A percentile compares a stretch with the other conserved stretches of the same genome.
phyloP scores from a whole-genome alignment of 2,888 invertebrate genomes.

The Exocentrus adspersus region DNA sequence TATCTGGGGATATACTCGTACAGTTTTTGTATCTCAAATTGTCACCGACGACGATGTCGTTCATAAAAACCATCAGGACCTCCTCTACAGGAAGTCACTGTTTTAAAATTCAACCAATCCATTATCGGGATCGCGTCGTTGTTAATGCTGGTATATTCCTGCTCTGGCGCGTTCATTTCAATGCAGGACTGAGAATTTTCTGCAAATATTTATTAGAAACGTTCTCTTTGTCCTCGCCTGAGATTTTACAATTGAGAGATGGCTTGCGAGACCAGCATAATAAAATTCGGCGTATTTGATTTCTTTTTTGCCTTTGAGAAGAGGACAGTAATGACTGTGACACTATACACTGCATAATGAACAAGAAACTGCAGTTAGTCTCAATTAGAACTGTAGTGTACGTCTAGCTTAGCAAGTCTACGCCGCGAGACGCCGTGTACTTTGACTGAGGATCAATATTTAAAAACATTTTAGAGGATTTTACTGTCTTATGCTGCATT shows the following conservation, averaged over 20 bases:
- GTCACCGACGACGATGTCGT: neutral
- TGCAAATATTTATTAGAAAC: conserved; percentile 53
- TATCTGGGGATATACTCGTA: no score
- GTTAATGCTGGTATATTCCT: conserved; percentile 43
- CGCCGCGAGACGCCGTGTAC: neutral
- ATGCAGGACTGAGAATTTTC: conserved; percentile 44
- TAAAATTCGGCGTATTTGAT: conserved; percentile 40
- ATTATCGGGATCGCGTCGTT: conserved; percentile 40
- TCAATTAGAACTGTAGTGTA: neutral
- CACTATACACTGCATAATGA: neutral
- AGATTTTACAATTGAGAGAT: conserved; percentile 51
- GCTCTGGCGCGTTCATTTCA: conserved; percentile 40
- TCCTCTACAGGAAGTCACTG: conserved; percentile 12
- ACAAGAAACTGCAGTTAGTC: conserved; percentile 14
- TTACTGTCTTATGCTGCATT: neutral
- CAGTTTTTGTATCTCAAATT: conserved; percentile 13
- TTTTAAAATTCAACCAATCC: conserved; percentile 48
- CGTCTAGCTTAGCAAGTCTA: neutral
- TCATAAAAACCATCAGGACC: conserved; percentile 27
- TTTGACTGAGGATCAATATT: neutral
- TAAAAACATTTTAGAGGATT: neutral
- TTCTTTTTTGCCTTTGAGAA: conserved; percentile 38
- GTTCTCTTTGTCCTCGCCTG: conserved; percentile 49
- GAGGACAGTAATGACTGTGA: conserved; percentile 35
- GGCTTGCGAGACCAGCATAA: conserved; percentile 44